These are phyloP conservation scores for Cloeon dipterum DNA, from an alignment of 2,888 invertebrate species.

Conservation along the genomic window DNA sequence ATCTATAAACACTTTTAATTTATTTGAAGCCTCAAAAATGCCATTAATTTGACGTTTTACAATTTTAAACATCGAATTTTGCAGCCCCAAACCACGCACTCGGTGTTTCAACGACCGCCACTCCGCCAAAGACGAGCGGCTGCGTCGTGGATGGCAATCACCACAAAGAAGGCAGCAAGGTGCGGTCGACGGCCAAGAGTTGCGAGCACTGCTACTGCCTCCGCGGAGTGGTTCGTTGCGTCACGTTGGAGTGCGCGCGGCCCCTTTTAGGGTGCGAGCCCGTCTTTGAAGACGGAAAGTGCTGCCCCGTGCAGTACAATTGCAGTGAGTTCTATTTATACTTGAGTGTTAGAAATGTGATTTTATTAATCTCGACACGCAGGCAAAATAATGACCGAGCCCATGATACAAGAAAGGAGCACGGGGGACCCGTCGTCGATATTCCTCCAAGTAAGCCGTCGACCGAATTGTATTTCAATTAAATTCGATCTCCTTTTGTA, in stretches of 20 bases:
- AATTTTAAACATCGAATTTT: no score
- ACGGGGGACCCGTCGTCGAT: not conserved
- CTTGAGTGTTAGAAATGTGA: no score
- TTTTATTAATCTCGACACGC: no score
- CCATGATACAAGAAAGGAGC: not conserved
- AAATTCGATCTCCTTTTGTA: no score
- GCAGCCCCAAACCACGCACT: no score
- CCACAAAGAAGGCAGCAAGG: constrained; percentile 47
- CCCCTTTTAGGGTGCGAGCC: constrained; percentile 48
- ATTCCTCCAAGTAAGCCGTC: not conserved
- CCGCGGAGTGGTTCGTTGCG: constrained; percentile 45
- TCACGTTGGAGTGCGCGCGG: constrained; percentile 50
- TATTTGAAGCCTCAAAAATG: no score
- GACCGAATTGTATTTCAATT: no score
- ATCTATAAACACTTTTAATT: no score
- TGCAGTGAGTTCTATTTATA: constrained; percentile 20
- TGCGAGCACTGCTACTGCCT: constrained; percentile 68
- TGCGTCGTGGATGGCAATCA: constrained; percentile 35
- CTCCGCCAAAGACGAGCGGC: no score
- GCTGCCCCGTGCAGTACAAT: constrained; percentile 65
- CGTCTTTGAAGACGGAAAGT: constrained; percentile 47
- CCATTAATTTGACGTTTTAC: no score
- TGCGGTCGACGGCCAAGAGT: constrained; percentile 17
- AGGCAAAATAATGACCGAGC: not conserved
- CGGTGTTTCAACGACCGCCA: no score